Percentiles rank a stretch among this genome's conserved stretches.
These are phyloP conservation scores for Hofmannophila pseudospretella DNA, from an alignment of 2,888 invertebrate genomes.

Conservation along the genomic window DNA sequence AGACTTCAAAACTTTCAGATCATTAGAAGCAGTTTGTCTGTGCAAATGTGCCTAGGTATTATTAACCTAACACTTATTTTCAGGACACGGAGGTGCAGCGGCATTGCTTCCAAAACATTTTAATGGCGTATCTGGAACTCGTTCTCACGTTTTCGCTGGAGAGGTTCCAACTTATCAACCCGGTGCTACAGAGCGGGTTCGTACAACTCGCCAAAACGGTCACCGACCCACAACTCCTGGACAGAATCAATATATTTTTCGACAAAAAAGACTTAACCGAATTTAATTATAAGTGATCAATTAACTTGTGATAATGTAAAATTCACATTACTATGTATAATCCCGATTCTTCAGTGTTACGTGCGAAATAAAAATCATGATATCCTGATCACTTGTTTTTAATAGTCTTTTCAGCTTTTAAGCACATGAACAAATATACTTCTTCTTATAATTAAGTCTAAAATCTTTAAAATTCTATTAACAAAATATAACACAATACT, in stretches of 20 bases:
- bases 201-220: constrained; percentile 64
- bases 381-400: constrained; percentile 40
- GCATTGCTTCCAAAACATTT: constrained; percentile 89
- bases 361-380: constrained; percentile 57
- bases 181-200: constrained; percentile 63
- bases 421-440: constrained; percentile 27
- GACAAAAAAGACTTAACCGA: constrained; percentile 70
- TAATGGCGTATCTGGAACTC: constrained; percentile 91
- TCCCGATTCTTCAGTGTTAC: constrained; percentile 54
- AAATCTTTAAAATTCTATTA: constrained; percentile 35
- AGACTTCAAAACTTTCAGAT: no score
- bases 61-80: constrained; percentile 16
- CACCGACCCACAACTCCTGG: constrained; percentile 66
- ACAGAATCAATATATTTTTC: constrained; percentile 74
- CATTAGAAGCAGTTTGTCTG: no score
- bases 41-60: constrained; percentile 2
- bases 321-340: constrained; percentile 20
- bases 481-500: constrained; percentile 51
- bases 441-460: constrained; percentile 22
- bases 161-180: constrained; percentile 72
- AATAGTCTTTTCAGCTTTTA: constrained; percentile 44
- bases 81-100: constrained; percentile 92
- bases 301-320: constrained; percentile 51
- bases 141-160: constrained; percentile 80
- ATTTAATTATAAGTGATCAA: constrained; percentile 61